phyloP scores from a whole-genome alignment of 92 coral and sea anemone species.

The Plumapathes pennacea region DNA sequence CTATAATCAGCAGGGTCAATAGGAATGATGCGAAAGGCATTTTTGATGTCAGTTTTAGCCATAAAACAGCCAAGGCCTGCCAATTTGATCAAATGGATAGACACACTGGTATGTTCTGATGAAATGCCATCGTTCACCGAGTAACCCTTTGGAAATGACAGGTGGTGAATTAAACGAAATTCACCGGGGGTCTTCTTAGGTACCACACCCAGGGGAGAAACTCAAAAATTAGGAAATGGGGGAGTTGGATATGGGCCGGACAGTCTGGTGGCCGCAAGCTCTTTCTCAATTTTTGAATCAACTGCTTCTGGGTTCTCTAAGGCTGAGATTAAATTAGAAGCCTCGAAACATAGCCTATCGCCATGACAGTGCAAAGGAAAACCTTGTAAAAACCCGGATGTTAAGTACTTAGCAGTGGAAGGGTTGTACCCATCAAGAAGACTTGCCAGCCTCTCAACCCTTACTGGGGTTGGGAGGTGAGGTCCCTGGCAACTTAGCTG shows the following conservation, averaged over 20 bases:
- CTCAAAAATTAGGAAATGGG: conserved; percentile 29
- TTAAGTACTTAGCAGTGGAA: conserved; percentile 26
- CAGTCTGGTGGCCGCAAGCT: conserved; percentile 14
- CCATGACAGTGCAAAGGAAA: conserved; percentile 54
- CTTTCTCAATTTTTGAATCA: conserved; percentile 17
- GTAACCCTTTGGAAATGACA: conserved; percentile 56
- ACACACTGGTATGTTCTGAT: conserved; percentile 37
- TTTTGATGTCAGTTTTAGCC: conserved; percentile 66
- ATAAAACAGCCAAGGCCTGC: conserved; percentile 49
- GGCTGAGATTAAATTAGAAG: conserved; percentile 29
- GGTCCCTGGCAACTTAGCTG: no score
- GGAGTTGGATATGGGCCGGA: conserved; percentile 51
- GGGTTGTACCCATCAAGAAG: conserved; percentile 26
- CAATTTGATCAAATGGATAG: conserved; percentile 26
- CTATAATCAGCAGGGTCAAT: conserved; percentile 53
- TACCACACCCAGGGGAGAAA: conserved; percentile 63
- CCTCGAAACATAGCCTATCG: not conserved
- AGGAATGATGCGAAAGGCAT: conserved; percentile 69
- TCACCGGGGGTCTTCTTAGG: conserved; percentile 59
- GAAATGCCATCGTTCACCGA: conserved; percentile 68
- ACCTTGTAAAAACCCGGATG: conserved; percentile 35
- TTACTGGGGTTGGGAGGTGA: conserved; percentile 67
- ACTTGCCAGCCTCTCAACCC: conserved; percentile 11
- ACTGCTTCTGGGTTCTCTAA: conserved; percentile 14
- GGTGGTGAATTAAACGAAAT: conserved; percentile 53